Evolutionary conservation across 1,140 invertebrate genomes (phyloP).

Genomic region (Schmidtea mediterranea): DNA sequence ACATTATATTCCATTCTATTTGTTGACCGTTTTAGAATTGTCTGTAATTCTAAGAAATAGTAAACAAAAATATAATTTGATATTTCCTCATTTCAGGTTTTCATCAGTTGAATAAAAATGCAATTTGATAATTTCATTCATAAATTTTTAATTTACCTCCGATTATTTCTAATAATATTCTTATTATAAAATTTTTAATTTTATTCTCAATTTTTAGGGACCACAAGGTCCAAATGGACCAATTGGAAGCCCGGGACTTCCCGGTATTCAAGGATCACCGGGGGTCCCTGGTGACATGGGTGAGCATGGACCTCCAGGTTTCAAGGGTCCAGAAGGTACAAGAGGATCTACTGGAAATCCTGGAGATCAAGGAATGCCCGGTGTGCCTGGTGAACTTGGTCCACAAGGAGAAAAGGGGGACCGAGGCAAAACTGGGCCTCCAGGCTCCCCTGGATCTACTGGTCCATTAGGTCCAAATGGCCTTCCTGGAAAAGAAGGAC

Average conservation of each 20-base stretch:
- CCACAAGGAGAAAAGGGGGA: constrained; percentile 10
- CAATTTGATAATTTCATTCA: too few relatives aligned
- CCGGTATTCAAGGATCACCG: constrained; percentile 9
- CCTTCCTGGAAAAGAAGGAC: constrained; percentile 1
- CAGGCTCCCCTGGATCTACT: constrained; percentile 16
- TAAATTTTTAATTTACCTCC: too few relatives aligned
- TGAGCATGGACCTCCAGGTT: constrained; percentile 8
- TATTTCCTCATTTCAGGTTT: neutral
- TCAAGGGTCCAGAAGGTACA: neutral
- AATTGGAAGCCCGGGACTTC: constrained; percentile 14
- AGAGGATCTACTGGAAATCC: constrained; percentile 3
- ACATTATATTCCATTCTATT: too few relatives aligned
- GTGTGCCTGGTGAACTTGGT: constrained; percentile 2
- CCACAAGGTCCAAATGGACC: constrained; percentile 14
- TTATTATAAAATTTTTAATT: neutral
- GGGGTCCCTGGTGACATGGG: constrained; percentile 2
- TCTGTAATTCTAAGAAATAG: too few relatives aligned
- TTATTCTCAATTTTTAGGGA: neutral
- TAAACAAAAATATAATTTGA: too few relatives aligned
- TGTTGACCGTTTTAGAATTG: too few relatives aligned
- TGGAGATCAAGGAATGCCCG: constrained; percentile 9
- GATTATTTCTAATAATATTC: neutral
- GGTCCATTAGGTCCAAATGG: constrained; percentile 15
- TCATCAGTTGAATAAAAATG: too few relatives aligned
- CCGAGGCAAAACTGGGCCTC: constrained; percentile 15